Conservation (phyloP, 2,113 vertebrate genomes). For the Nothobranchius kuhntae region DNA sequence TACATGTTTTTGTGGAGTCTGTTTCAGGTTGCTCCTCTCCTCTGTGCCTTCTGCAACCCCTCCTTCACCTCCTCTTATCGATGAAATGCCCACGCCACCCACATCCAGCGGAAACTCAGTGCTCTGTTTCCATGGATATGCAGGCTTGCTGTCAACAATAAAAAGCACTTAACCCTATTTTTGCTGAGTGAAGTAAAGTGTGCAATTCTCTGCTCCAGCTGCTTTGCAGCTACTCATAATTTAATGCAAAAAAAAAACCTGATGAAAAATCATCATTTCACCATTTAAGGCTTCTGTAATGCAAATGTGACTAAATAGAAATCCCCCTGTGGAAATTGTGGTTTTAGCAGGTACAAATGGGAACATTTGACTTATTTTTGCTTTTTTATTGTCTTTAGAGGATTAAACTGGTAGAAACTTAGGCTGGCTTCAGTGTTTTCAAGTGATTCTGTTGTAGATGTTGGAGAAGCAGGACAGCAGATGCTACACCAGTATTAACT, state of each 20-base stretch:
- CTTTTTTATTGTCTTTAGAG: too few species aligned
- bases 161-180: conserved; percentile 64
- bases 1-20: conserved; percentile 36
- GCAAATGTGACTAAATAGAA: conserved; percentile 18
- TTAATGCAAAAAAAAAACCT: background rate
- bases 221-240: conserved; percentile 28
- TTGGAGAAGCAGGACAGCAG: conserved; percentile 31
- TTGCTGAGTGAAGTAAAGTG: conserved; percentile 32
- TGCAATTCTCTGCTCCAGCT: conserved; percentile 2
- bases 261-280: background rate
- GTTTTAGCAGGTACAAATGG: background rate
- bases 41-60: conserved; percentile 25
- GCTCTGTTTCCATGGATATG: conserved; percentile 79
- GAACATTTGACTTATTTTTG: background rate
- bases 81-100: conserved; percentile 62
- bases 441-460: background rate
- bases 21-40: conserved; percentile 47
- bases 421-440: background rate
- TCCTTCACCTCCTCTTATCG: conserved; percentile 62
- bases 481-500: conserved; percentile 38
- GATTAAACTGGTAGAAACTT: background rate
- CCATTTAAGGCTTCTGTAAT: conserved; percentile 7
- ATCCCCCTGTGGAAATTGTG: background rate
- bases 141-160: conserved; percentile 63
- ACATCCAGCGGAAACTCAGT: conserved; percentile 53